Percentiles rank a stretch among this genome's conserved stretches.
phyloP scores from a whole-genome alignment of 2,888 invertebrate genomes.

The Balanococcus diminutus region DNA sequence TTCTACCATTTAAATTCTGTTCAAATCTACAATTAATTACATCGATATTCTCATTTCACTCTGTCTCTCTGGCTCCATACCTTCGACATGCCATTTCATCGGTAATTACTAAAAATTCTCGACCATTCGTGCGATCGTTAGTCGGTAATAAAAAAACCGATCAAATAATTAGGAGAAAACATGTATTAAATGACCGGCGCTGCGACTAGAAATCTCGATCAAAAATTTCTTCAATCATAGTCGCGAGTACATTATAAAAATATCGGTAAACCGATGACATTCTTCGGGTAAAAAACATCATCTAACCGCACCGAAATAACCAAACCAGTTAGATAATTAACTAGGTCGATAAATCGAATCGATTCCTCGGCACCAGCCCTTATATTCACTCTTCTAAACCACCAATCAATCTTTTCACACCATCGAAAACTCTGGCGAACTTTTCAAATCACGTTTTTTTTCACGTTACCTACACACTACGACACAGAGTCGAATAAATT shows the following conservation, averaged over 20 bases:
- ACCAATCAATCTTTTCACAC: too few species aligned
- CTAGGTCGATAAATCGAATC: not conserved
- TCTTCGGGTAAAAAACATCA: not conserved
- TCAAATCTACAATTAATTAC: not conserved
- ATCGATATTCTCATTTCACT: not conserved
- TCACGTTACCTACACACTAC: not conserved
- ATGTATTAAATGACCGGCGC: not conserved
- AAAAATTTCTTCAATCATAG: not conserved
- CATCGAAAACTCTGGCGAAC: too few species aligned
- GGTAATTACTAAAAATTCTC: not conserved
- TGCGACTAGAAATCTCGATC: not conserved
- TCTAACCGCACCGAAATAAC: not conserved
- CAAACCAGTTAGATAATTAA: not conserved
- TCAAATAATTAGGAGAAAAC: conserved; percentile 23
- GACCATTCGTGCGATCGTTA: not conserved
- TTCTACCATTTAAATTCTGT: not conserved
- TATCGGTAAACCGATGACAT: not conserved
- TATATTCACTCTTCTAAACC: too few species aligned
- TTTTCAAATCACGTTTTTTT: not conserved
- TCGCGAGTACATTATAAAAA: not conserved
- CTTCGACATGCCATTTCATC: not conserved
- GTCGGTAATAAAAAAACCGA: conserved; percentile 3
- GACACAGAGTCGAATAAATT: conserved; percentile 7
- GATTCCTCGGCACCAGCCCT: not conserved
- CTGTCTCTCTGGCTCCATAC: not conserved